A percentile compares a stretch with the other conserved stretches of the same genome.
These are phyloP conservation scores for Eremophila alpestris DNA, from an alignment of 2,797 vertebrate genomes.

Conservation along the genomic window DNA sequence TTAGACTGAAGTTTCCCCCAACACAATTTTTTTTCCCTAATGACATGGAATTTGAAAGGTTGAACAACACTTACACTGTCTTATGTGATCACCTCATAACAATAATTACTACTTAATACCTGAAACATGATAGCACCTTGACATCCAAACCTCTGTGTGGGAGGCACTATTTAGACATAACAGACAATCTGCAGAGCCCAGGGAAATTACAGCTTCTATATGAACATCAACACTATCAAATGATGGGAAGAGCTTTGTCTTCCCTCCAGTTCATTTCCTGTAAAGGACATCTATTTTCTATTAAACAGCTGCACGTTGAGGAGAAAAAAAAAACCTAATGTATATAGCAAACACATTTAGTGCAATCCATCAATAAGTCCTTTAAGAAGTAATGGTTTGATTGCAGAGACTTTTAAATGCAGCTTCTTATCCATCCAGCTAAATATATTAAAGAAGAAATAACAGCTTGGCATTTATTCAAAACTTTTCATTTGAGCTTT, in stretches of 20 bases:
- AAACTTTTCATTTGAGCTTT: slow-evolving; percentile 1
- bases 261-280: slow-evolving; percentile 24
- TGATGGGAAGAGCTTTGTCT: slow-evolving; percentile 5
- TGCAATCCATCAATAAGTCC: not conserved
- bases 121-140: not conserved
- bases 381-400: not conserved
- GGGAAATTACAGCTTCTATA: not conserved
- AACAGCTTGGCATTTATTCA: slow-evolving; percentile 24
- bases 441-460: slow-evolving; percentile 22
- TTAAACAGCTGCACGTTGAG: not conserved
- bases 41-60: not conserved
- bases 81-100: not conserved
- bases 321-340: not conserved
- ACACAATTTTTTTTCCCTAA: not conserved
- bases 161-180: slow-evolving; percentile 32
- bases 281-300: slow-evolving; percentile 21
- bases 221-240: slow-evolving; percentile 31
- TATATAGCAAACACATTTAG: not conserved
- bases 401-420: slow-evolving; percentile 6
- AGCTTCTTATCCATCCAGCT: not conserved
- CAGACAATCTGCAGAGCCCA: not conserved
- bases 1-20: not conserved
- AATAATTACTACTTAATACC: slow-evolving; percentile 20
- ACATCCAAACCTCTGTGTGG: slow-evolving; percentile 10
- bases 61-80: not conserved